Base-by-base conservation (phyloP, 2,113 vertebrate species). In the Rhadina sibilatrix region DNA sequence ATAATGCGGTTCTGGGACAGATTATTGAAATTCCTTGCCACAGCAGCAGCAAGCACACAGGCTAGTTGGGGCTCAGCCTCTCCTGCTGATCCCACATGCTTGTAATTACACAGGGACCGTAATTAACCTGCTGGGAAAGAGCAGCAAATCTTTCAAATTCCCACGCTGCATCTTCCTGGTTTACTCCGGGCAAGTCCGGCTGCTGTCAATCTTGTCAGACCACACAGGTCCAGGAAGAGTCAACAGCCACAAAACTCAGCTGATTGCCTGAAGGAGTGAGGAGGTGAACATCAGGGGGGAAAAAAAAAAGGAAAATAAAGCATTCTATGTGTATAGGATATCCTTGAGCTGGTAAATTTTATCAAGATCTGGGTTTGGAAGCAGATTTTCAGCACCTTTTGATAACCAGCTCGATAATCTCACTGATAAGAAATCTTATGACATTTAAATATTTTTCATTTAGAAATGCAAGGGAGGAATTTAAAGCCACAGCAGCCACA, bases 41-140 rank as follows among this genome's bases (percentile, higher is more conserved):
- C 61, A 57, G 44, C 22, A 46, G 65, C 47, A 72, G 52, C 28
- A 49, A 78, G 71, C 24, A 22, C 27, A 20, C 17, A 15, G 75
- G 37, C 21, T 38, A 30, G n/a, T 42, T 59, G 38, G 60, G 54
- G 52, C 52, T 93, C 63, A 57, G 35, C 56, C 31, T 57, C 68
- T 81, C 35, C 76, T 38, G 76, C 75, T 70, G 40, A 80, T 76
- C 40, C 42, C 38, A 52, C 22, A 5, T 1, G 8, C 33, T 31
- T 18, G 4, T 38, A 66, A 86, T 38, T 59, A 54, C 71, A 69
- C 59, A 57, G 83, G 66, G 75, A 70, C 49, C 6, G 1, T 35
- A 80, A 90, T 88, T 50, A 83, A 68, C 31, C 66, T 69, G 78
- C 57, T 61, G 85, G 63, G 50, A 83, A 86, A 70, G 21, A 63